phyloP scores from a whole-genome alignment of 2,797 vertebrate species.

The Phyllotis vaccarum region DNA sequence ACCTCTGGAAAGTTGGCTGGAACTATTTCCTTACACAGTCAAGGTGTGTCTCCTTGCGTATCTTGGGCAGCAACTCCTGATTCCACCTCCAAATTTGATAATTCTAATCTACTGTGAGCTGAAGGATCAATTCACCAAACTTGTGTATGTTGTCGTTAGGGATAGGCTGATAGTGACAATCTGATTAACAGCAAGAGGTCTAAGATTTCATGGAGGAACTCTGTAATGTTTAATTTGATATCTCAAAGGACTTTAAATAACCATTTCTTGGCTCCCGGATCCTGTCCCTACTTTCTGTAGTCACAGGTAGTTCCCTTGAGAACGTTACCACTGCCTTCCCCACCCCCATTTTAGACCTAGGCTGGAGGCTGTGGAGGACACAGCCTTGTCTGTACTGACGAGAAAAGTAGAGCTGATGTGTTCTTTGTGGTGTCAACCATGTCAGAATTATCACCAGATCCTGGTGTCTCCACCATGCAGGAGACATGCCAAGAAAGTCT shows the following conservation, averaged over 20 bases:
- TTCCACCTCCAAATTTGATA: background rate
- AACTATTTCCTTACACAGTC: background rate
- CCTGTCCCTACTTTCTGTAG: background rate
- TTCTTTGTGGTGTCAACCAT: fast-evolving
- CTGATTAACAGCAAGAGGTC: background rate
- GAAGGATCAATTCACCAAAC: background rate
- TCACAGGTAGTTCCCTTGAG: background rate
- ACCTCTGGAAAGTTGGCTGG: fast-evolving
- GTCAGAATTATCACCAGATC: fast-evolving
- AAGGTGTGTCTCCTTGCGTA: background rate
- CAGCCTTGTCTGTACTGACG: no score
- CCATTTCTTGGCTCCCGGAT: background rate
- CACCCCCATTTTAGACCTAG: fast-evolving
- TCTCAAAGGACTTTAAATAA: background rate
- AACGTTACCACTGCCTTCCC: fast-evolving
- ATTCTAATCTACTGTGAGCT: background rate
- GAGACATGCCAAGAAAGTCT: background rate
- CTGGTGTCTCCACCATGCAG: background rate
- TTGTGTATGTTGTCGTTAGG: no score
- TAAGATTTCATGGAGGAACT: no score
- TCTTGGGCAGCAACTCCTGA: background rate
- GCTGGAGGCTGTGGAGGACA: fast-evolving
- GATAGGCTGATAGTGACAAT: background rate
- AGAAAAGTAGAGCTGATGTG: fast-evolving
- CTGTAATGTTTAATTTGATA: background rate